phyloP scores from a whole-genome alignment of 2,797 vertebrate genomes.

The Syngnathus acus region DNA sequence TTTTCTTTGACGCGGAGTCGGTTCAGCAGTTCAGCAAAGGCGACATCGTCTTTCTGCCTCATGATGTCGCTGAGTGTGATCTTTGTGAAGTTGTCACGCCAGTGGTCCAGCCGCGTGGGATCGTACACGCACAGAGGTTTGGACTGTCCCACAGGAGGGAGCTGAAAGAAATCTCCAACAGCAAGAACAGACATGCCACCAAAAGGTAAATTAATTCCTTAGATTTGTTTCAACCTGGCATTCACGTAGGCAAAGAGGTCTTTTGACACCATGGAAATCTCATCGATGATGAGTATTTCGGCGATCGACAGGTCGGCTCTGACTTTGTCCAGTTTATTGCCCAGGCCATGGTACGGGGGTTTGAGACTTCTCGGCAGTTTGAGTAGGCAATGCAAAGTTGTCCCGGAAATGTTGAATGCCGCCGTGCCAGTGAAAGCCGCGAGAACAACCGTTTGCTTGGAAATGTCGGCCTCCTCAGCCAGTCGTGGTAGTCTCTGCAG shows the following conservation, averaged over 20 bases:
- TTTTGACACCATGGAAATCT: background rate
- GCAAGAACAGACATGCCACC: background rate
- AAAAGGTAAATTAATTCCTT: background rate
- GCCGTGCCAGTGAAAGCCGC: background rate
- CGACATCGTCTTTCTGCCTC: background rate
- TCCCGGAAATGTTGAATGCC: background rate
- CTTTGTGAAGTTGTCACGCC: background rate
- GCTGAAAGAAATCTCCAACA: background rate
- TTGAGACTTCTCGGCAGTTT: background rate
- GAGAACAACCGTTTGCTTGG: background rate
- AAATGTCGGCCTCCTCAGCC: background rate
- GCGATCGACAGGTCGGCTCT: background rate
- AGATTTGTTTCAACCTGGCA: background rate
- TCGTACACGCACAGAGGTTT: background rate
- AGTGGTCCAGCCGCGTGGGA: background rate
- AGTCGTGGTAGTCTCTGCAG: background rate
- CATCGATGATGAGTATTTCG: background rate
- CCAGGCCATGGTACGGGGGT: background rate
- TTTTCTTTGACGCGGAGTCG: background rate
- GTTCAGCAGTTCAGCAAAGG: background rate
- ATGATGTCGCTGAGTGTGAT: background rate
- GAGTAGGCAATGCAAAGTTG: background rate
- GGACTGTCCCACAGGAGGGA: background rate
- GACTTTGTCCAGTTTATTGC: background rate
- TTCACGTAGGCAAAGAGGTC: no score